Conservation (phyloP, 2,888 invertebrate genomes). For the Rotaria magnacalcarata region DNA sequence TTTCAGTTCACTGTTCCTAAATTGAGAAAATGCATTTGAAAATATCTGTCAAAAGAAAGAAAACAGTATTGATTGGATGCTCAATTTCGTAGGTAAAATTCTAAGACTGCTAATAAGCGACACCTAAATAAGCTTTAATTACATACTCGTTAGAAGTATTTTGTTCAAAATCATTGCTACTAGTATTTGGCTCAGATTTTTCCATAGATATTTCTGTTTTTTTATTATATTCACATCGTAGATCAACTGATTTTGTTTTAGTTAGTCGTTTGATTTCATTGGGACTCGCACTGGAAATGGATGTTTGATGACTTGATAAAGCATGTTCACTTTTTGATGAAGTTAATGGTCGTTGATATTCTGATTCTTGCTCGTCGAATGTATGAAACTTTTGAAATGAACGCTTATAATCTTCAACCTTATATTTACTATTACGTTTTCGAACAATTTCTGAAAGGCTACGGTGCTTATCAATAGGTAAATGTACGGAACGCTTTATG, state of each 20-base stretch:
- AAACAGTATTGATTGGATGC: background rate
- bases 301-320: background rate
- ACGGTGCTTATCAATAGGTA: background rate
- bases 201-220: background rate
- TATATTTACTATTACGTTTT: constrained; percentile 1
- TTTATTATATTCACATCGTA: background rate
- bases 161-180: background rate
- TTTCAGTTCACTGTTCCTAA: background rate
- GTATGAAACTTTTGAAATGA: background rate
- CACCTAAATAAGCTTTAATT: background rate
- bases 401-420: constrained; percentile 19
- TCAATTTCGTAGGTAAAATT: background rate
- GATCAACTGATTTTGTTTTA: background rate
- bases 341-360: background rate
- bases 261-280: background rate
- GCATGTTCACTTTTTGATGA: background rate
- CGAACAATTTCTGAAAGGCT: background rate
- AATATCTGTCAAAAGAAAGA: background rate
- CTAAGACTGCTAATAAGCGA: background rate
- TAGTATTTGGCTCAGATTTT: background rate
- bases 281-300: background rate
- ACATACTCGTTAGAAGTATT: background rate
- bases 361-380: background rate
- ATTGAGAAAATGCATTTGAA: background rate
- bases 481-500: background rate